Base-by-base conservation (phyloP, 2,113 vertebrate species). In the Aldabrachelys gigantea region DNA sequence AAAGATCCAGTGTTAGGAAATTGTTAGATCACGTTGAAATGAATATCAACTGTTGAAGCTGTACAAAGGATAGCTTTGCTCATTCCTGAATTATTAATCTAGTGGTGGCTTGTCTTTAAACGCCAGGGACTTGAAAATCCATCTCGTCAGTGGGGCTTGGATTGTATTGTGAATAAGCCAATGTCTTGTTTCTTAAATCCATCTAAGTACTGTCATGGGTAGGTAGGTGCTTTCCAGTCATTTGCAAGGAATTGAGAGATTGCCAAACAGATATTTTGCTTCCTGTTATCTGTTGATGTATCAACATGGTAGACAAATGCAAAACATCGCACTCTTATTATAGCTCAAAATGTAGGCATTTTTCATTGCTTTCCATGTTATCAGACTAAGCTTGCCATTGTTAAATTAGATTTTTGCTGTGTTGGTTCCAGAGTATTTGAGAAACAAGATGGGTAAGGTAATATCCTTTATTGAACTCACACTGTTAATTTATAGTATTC, bases 251-350 rank as follows among this genome's bases (percentile, higher is more conserved):
- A 84, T 4, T 85, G 76, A 81, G n/a, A 84, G 24, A 62, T 90
- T 92, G 84, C 81, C 96, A 95, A 82, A 79, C 50, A 85, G 91
- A 50, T 52, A 3, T 90, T 96, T 92, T 88, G 85, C 85, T 93
- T 90, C 44, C 69, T 84, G 82, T 47, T 89, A 91, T 94, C 75
- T 89, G 25, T 91, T 89, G 57, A 52, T 79, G 5, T 50, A 25
- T 91, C 89, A 95, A 79, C 31, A 76, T 35, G 94, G 69, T 75
- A 35, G 83, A 21, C 8, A 49, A 72, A 69, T 0, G 16, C 41
- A 78, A 95, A 97, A 25, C 57, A 83, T 75, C 75, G 82, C 80
- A 29, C 76, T 50, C 79, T 72, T 86, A 88, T 94, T 87, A 82
- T 78, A 47, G 75, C 41, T 78, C 75, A 47, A 78, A 78, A 47